These are phyloP conservation scores for Neotoma lepida DNA, from an alignment of 2,113 vertebrate species.

Conservation along the genomic window DNA sequence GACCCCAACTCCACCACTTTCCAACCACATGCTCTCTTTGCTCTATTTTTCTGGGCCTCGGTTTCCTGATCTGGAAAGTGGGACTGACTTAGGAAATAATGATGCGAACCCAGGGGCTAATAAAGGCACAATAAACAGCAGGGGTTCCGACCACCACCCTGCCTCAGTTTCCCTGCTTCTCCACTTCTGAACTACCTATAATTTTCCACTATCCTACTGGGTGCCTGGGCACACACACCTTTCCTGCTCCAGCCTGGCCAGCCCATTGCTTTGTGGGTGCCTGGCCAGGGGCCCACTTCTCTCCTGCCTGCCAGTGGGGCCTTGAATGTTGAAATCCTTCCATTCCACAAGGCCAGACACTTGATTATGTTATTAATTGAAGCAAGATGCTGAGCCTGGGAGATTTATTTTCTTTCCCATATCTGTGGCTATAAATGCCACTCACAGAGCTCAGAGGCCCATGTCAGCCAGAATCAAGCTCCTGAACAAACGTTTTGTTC, in stretches of 20 bases:
- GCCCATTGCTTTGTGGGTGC: background rate
- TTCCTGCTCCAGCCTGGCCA: background rate
- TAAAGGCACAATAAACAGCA: background rate
- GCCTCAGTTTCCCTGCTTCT: background rate
- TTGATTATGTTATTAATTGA: conserved; percentile 84
- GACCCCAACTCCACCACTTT: background rate
- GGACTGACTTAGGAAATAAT: background rate
- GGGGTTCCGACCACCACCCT: fast-evolving
- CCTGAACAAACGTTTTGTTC: conserved; percentile 84
- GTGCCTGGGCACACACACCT: background rate
- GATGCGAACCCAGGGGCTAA: background rate
- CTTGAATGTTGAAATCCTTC: conserved; percentile 70
- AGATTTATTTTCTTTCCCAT: conserved; percentile 87
- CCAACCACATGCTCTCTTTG: background rate
- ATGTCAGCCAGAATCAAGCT: conserved; percentile 78
- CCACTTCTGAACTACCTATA: background rate
- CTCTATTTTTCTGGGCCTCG: background rate
- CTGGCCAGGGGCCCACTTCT: conserved; percentile 17
- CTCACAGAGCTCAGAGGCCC: conserved; percentile 80
- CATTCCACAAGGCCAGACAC: conserved; percentile 67
- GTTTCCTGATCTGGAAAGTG: background rate
- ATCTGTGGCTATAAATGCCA: conserved; percentile 81
- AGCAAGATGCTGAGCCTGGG: conserved; percentile 70
- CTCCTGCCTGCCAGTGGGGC: conserved; percentile 60
- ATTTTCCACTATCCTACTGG: background rate